Base-by-base conservation (phyloP, 2,888 invertebrate species). In the Cryptocheilus praepositus region DNA sequence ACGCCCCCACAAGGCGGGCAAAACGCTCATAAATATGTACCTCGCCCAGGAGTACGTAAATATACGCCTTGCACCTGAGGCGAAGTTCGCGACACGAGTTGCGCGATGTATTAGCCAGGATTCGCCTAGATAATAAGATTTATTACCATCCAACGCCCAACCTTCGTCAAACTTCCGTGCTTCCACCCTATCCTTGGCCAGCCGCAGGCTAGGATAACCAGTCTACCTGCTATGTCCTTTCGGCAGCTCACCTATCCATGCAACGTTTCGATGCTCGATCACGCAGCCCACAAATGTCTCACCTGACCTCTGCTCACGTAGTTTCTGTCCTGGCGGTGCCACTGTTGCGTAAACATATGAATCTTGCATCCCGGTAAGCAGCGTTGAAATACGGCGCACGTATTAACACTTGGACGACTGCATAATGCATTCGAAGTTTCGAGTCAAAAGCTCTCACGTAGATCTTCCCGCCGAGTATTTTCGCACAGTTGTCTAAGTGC, bases 51-150 rank as follows among this genome's bases (percentile, higher is more conserved):
- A 3, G 49, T 19, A 55, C 61, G 45, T 55, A 62, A 61, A 71
- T 67, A 69, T 61, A 62, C 64, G 60, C 52, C 55, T 56, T 54
- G 45, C 52, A 57, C 59, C 65, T 25, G 54, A n/a, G 36, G 62
- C 62, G 36, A 67, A 77, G 64, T 71, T 73, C 70, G 59, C 36
- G 64, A 67, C 64, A 72, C 67, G 54, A 73, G 56, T 56, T 67
- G 54, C 56, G 57, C 64, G 55, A 71, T 77, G 64, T 75, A 73
- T 76, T 77, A 74, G 70, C 59, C 67, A n/a, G 72, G 65, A 71
- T 80, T 80, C 70, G 63, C 67, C 62, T 59, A 62, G 79, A 79
- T 83, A 81, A 81, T 77, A 79, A 79, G 81, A 82, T 83, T 83
- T 81, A 82, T 81, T 77, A 76, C 66, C 69, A 70, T 61, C 73